Evolutionary conservation across 2,888 invertebrate genomes (phyloP).

Genomic region (Eulithis prunata): DNA sequence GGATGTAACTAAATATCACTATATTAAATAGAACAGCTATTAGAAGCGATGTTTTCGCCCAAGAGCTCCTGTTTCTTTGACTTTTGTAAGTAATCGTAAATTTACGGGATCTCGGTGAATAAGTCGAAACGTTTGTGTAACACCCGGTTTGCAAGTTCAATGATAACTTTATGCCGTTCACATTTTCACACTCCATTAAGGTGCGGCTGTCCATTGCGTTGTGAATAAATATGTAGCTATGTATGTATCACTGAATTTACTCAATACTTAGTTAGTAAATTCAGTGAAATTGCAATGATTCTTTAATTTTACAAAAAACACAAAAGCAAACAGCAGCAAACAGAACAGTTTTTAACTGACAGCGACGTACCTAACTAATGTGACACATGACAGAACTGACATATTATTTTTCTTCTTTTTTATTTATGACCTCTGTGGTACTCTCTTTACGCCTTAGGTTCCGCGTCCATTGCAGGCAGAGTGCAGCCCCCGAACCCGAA

Average conservation of each 20-base stretch:
- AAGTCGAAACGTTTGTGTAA: slow-evolving; percentile 40
- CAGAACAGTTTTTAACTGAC: too few relatives aligned
- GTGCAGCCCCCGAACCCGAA: too few relatives aligned
- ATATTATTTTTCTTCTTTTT: too few relatives aligned
- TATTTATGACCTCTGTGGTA: too few relatives aligned
- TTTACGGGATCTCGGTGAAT: slow-evolving; percentile 62
- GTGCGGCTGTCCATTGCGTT: slow-evolving; percentile 9
- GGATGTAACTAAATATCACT: slow-evolving; percentile 60
- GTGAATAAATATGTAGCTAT: background rate
- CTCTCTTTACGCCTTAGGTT: too few relatives aligned
- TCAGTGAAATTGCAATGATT: too few relatives aligned
- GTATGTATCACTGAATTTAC: background rate
- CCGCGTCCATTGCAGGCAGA: too few relatives aligned
- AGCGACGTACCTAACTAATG: too few relatives aligned
- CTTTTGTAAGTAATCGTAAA: slow-evolving; percentile 71
- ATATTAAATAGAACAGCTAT: slow-evolving; percentile 69
- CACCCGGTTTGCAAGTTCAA: slow-evolving; percentile 52
- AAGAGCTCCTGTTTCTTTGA: slow-evolving; percentile 54
- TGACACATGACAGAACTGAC: too few relatives aligned
- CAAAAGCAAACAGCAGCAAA: too few relatives aligned
- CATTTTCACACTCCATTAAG: slow-evolving; percentile 60
- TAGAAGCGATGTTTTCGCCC: slow-evolving; percentile 62
- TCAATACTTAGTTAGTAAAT: too few relatives aligned
- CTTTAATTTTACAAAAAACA: too few relatives aligned
- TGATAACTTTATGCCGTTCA: slow-evolving; percentile 68